Percentiles rank a stretch among this genome's conserved stretches.
These are phyloP conservation scores for Lophura nycthemera DNA, from an alignment of 2,113 vertebrate species.

Conservation along the genomic window DNA sequence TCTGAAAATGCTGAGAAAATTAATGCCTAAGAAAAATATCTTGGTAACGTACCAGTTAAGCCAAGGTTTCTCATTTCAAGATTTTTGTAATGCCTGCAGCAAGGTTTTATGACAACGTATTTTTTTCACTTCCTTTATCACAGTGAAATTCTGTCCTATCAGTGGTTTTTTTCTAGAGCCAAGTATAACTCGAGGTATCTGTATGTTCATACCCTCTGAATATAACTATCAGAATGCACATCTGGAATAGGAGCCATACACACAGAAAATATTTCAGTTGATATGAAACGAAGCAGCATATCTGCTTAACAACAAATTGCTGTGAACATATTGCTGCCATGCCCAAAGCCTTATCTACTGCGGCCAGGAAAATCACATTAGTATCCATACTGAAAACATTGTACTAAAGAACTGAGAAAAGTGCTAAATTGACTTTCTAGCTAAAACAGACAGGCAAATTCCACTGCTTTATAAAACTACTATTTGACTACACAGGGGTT, in stretches of 20 bases:
- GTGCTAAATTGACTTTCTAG: background rate
- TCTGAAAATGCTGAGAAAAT: background rate
- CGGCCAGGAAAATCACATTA: background rate
- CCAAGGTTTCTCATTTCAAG: background rate
- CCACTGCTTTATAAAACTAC: background rate
- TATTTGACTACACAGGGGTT: background rate
- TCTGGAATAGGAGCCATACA: background rate
- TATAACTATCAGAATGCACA: background rate
- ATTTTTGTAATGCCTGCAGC: background rate
- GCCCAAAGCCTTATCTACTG: background rate
- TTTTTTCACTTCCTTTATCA: background rate
- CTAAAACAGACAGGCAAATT: background rate
- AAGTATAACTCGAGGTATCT: background rate
- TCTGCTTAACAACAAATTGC: background rate
- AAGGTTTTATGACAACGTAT: accelerated
- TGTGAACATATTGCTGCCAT: background rate
- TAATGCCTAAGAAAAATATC: background rate
- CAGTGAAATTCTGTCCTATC: background rate
- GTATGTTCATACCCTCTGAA: background rate
- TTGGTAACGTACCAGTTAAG: background rate
- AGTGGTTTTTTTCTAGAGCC: background rate
- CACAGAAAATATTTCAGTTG: background rate
- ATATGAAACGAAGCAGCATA: background rate
- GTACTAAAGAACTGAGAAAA: background rate
- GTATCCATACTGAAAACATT: background rate